phyloP scores from a whole-genome alignment of 2,797 vertebrate species.

The Erethizon dorsatum region DNA sequence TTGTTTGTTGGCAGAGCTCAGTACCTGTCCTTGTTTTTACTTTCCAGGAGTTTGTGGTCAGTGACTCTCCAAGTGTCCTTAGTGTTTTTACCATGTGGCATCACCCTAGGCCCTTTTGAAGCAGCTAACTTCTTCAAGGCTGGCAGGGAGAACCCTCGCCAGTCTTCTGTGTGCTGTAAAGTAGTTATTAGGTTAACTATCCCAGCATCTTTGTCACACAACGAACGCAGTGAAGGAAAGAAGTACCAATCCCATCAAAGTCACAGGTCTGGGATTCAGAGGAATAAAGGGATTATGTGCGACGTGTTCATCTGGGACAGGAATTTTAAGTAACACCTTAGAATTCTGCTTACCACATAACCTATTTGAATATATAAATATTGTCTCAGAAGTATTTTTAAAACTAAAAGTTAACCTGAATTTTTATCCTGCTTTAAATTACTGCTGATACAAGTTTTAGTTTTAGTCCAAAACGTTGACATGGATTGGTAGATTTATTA shows the following conservation, averaged over 20 bases:
- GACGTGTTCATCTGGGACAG: accelerated
- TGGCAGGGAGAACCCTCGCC: not conserved
- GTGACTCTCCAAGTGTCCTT: not conserved
- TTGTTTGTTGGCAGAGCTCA: not conserved
- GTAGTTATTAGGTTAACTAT: not conserved
- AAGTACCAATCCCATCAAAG: not conserved
- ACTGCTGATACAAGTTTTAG: not conserved
- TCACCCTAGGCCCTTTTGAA: not conserved
- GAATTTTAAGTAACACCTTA: not conserved
- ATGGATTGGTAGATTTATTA: not conserved
- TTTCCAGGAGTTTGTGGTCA: not conserved
- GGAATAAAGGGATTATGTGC: accelerated
- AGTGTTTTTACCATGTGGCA: not conserved
- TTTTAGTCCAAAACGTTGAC: not conserved
- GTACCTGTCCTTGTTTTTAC: not conserved
- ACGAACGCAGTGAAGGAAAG: not conserved
- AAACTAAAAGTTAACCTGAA: not conserved
- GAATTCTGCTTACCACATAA: not conserved
- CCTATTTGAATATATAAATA: not conserved
- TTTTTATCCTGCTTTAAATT: not conserved
- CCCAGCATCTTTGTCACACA: not conserved
- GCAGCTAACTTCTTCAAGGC: not conserved
- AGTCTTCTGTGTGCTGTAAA: not conserved
- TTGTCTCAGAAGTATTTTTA: not conserved
- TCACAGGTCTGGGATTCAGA: not conserved